A percentile compares a stretch with the other conserved stretches of the same genome.
phyloP scores from a whole-genome alignment of 2,113 vertebrate species.

The Pyxicephalus adspersus region DNA sequence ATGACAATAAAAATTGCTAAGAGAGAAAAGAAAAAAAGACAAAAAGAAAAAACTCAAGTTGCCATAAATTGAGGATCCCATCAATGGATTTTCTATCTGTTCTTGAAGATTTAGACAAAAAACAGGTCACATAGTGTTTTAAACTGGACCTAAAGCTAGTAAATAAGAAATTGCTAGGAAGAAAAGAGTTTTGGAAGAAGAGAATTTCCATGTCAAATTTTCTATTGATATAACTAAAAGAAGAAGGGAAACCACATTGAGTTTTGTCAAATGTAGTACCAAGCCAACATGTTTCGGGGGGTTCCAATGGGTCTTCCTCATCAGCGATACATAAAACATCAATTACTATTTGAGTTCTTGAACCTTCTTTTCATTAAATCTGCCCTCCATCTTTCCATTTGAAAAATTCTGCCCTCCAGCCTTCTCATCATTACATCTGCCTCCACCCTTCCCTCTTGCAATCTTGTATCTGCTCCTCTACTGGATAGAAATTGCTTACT shows the following conservation, averaged over 20 bases:
- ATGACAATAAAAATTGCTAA: slow-evolving; percentile 29
- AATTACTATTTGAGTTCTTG: too few relatives aligned
- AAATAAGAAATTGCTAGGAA: background rate
- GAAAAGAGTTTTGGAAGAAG: background rate
- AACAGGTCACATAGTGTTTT: background rate
- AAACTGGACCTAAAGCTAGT: background rate
- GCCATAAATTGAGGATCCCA: slow-evolving; percentile 20
- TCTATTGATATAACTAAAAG: background rate
- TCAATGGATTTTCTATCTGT: background rate
- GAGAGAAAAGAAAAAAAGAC: background rate
- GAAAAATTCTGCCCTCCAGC: too few relatives aligned
- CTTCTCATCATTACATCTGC: too few relatives aligned
- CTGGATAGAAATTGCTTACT: too few relatives aligned
- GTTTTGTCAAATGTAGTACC: too few relatives aligned
- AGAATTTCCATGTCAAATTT: background rate
- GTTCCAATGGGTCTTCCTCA: too few relatives aligned
- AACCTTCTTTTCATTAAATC: too few relatives aligned
- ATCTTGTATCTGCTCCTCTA: too few relatives aligned
- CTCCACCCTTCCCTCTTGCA: too few relatives aligned
- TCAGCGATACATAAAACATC: too few relatives aligned
- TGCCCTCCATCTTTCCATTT: too few relatives aligned
- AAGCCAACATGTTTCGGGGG: too few relatives aligned
- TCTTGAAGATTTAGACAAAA: background rate
- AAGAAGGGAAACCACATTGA: background rate
- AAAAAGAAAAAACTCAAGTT: background rate